Conservation (phyloP, 2,113 vertebrate genomes). For the Mesembrinibis cayennensis region DNA sequence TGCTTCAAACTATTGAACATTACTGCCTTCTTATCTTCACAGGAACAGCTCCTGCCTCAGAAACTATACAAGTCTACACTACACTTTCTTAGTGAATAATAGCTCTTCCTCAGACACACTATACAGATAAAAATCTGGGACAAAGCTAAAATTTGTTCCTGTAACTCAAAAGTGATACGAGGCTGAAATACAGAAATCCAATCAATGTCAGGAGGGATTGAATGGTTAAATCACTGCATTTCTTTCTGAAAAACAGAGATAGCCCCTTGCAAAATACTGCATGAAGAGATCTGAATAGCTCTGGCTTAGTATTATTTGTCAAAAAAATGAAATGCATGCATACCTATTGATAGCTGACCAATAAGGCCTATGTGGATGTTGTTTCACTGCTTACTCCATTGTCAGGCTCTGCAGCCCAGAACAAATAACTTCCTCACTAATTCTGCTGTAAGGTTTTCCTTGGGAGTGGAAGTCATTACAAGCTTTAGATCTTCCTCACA, state of each 20-base stretch:
- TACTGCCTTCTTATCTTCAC: background rate
- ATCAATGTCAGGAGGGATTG: background rate
- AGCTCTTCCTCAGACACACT: background rate
- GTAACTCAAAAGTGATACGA: background rate
- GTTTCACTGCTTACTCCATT: background rate
- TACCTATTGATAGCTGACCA: background rate
- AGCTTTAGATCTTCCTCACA: background rate
- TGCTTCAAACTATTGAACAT: background rate
- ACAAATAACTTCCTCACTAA: background rate
- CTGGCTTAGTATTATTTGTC: background rate
- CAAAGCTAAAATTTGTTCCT: background rate
- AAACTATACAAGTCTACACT: background rate
- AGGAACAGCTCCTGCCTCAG: background rate
- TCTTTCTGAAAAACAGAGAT: background rate
- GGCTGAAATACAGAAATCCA: background rate
- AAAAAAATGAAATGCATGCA: background rate
- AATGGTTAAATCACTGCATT: background rate
- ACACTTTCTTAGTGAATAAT: background rate
- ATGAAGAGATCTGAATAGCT: background rate
- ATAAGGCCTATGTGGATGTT: background rate
- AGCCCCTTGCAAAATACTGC: background rate
- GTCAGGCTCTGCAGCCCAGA: background rate
- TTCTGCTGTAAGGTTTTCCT: background rate
- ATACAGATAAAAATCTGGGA: background rate
- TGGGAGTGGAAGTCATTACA: background rate